These are phyloP conservation scores for Procapra przewalskii DNA, from an alignment of 2,113 vertebrate genomes.

Conservation along the genomic window DNA sequence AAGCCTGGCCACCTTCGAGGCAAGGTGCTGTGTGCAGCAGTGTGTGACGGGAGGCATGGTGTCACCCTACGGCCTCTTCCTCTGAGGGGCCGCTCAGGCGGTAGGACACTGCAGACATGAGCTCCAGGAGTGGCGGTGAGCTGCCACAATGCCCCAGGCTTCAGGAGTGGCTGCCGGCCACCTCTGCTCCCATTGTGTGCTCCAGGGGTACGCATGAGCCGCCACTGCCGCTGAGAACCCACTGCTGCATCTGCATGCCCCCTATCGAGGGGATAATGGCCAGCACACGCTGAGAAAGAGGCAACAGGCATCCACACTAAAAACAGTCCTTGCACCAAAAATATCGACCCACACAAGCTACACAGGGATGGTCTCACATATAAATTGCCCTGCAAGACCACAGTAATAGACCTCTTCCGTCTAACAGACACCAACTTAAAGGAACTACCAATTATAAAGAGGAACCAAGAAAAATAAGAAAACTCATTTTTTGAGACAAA, in stretches of 20 bases:
- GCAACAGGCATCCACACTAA: background rate
- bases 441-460: background rate
- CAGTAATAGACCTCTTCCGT: background rate
- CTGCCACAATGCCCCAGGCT: background rate
- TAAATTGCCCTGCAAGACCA: background rate
- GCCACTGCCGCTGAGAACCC: background rate
- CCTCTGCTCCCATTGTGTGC: background rate
- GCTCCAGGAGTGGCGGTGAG: background rate
- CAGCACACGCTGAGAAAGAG: background rate
- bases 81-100: background rate
- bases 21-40: background rate
- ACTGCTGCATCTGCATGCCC: background rate
- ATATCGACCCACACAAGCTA: background rate
- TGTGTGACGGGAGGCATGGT: background rate
- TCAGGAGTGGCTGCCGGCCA: background rate
- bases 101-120: background rate
- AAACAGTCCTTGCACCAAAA: background rate
- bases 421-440: background rate
- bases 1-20: background rate
- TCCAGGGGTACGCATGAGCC: accelerated
- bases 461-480: background rate
- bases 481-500: background rate
- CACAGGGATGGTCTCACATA: background rate
- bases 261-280: background rate
- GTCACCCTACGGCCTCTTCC: background rate